A percentile compares a stretch with the other conserved stretches of the same genome.
These are phyloP conservation scores for Sebastes steindachneri DNA, from an alignment of 2,797 vertebrate species.

Conservation along the genomic window DNA sequence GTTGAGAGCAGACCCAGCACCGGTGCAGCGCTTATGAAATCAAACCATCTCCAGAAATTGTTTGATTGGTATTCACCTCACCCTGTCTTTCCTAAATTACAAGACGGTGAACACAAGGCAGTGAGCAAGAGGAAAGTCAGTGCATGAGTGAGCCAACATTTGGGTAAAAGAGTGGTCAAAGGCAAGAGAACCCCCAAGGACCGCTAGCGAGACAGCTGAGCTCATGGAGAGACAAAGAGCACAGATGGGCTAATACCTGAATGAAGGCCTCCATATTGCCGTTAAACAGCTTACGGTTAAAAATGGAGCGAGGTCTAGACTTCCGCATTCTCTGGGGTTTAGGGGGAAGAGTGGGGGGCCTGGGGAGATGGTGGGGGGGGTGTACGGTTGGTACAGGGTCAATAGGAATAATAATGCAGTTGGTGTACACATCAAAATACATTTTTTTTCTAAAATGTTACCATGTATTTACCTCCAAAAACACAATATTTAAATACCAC, in stretches of 20 bases:
- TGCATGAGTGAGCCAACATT: slow-evolving; percentile 61
- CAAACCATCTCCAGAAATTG: slow-evolving; percentile 9
- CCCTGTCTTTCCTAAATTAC: neutral
- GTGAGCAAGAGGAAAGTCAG: slow-evolving; percentile 71
- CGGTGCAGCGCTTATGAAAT: neutral
- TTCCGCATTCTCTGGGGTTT: slow-evolving; percentile 97
- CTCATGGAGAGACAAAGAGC: slow-evolving; percentile 81
- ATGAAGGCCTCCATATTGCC: slow-evolving; percentile 98
- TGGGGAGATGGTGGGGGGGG: slow-evolving; percentile 86
- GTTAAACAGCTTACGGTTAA: slow-evolving; percentile 97
- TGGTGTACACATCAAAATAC: slow-evolving; percentile 25
- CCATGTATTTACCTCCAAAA: neutral
- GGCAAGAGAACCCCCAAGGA: slow-evolving; percentile 72
- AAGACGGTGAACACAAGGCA: slow-evolving; percentile 56
- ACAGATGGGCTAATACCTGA: slow-evolving; percentile 87
- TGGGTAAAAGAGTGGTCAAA: slow-evolving; percentile 64
- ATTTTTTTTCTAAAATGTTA: neutral
- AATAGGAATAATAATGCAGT: slow-evolving; percentile 45
- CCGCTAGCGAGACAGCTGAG: slow-evolving; percentile 79
- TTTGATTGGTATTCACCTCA: slow-evolving; percentile 11
- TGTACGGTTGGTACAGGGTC: slow-evolving; percentile 72
- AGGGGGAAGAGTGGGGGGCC: slow-evolving; percentile 96
- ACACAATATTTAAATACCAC: neutral
- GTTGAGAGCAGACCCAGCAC: slow-evolving; percentile 23
- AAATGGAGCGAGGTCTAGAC: slow-evolving; percentile 94